Evolutionary conservation across 53 echinoderm and acorn worm species (phyloP), one percentile per base, ranked within the genome.

Genomic region (Actinopyga echinites): DNA sequence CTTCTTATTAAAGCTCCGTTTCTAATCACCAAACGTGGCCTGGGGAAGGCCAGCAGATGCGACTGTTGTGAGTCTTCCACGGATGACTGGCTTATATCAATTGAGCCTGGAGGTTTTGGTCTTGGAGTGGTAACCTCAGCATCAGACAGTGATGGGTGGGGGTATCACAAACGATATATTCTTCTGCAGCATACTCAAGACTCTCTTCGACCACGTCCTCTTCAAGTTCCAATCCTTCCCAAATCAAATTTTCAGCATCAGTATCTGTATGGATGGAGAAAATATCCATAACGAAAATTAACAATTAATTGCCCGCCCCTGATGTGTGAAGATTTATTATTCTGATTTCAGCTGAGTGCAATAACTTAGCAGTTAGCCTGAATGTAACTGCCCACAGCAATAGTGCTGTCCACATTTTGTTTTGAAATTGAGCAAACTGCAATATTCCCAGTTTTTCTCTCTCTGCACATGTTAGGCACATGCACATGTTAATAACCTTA

Each of bases 211-310:
- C 42, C 74, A 74, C 25, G 17, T 24, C 74, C 42, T 74, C 44
- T 38, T 71, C 74, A 74, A 4, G 24, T 74, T 74, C 74, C 29
- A 49, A 52, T 74, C 23, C 23, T 74, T 74, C 74, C 74, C 74
- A 74, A 43, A 74, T 74, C 74, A 74, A 49, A 3, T 38, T 5
- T 74, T 74, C 74, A 74, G 74, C 23, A 28, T 43, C 74, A 45
- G 49, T 74, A 74, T 45, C 74, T 74, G 74, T 52, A 74, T 38
- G 1, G 26, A 74, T 23, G 25, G 29, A 52, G 13, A 74, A 74
- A 74, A 74, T n/a, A n/a, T n/a, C n/a, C 21, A 6, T 67, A 36
- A 67, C 25, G 29, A 8, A 65, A 65, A 32, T 67, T 35, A 36
- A 2, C 67, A n/a, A 13, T 32, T 2, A 67, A 67, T 20, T 67